phyloP scores from a whole-genome alignment of 2,797 vertebrate species.

The Epinephelus malabaricus region DNA sequence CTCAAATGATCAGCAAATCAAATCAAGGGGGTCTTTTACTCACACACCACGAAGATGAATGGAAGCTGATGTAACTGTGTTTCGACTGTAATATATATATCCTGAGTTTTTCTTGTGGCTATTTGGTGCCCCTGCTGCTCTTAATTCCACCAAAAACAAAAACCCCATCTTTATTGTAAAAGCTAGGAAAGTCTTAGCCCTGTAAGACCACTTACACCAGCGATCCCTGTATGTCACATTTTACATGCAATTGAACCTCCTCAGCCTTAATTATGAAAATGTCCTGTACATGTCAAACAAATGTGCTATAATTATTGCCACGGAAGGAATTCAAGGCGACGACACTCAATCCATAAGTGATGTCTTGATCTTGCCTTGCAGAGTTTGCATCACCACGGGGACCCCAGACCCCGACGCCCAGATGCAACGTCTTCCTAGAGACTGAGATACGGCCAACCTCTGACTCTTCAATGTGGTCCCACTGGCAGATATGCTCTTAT shows the following conservation, averaged over 20 bases:
- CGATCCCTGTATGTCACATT: background rate
- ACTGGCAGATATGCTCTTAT: constrained; percentile 81
- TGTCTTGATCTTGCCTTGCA: constrained; percentile 60
- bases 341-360: constrained; percentile 56
- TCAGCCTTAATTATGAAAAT: background rate
- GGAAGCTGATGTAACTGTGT: too few species aligned
- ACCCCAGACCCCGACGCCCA: constrained; percentile 52
- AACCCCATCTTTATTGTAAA: too few species aligned
- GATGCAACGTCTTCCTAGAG: constrained; percentile 53
- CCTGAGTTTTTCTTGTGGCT: too few species aligned
- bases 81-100: too few species aligned
- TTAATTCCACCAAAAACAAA: too few species aligned
- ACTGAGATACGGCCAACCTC: constrained; percentile 78
- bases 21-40: too few species aligned
- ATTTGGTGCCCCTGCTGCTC: too few species aligned
- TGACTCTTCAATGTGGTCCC: constrained; percentile 70
- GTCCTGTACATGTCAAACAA: constrained; percentile 1
- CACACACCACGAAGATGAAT: too few species aligned
- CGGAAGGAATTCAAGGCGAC: constrained; percentile 41
- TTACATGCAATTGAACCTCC: constrained; percentile 8
- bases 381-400: constrained; percentile 51
- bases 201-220: too few species aligned
- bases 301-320: constrained; percentile 3
- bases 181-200: too few species aligned
- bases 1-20: too few species aligned